A percentile compares a stretch with the other conserved stretches of the same genome.
Conservation (phyloP, 2,113 vertebrate species). For the Grammomys surdaster region DNA sequence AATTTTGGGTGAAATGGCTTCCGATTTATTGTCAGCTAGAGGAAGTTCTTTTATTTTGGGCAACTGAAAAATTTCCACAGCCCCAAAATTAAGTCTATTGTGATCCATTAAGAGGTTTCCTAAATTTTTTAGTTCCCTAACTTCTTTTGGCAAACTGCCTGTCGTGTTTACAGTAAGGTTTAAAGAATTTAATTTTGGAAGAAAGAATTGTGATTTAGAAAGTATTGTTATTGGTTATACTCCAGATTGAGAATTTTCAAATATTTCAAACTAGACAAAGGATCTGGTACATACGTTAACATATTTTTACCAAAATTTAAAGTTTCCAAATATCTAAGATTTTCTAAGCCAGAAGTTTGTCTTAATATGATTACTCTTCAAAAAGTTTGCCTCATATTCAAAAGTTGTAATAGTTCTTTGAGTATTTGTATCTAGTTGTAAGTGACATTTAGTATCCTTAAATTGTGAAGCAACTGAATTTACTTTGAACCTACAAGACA, state of each 20-base stretch:
- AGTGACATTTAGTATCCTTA: constrained; percentile 80
- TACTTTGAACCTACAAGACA: constrained; percentile 72
- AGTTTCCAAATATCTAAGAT: constrained; percentile 81
- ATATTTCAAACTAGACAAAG: constrained; percentile 72
- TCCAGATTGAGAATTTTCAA: constrained; percentile 73
- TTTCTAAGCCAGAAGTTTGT: constrained; percentile 73
- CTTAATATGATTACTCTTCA: constrained; percentile 78
- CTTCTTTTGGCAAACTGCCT: no score
- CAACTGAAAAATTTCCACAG: no score
- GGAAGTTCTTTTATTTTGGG: no score
- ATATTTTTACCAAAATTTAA: constrained; percentile 81
- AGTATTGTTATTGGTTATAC: no score
- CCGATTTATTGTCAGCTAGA: no score
- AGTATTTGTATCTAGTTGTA: constrained; percentile 78
- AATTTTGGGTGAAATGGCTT: no score
- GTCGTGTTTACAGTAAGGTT: no score
- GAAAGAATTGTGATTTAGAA: no score
- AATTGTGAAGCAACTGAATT: constrained; percentile 79
- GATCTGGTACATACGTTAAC: constrained; percentile 73
- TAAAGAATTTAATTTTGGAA: no score
- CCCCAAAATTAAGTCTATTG: no score
- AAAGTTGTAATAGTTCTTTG: constrained; percentile 76
- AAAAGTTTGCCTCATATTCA: constrained; percentile 75
- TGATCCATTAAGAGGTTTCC: no score
- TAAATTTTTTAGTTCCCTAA: no score